Evolutionary conservation across 2,797 vertebrate species (phyloP), one percentile per base, ranked within the genome.

Genomic region (Poeciliopsis turneri): DNA sequence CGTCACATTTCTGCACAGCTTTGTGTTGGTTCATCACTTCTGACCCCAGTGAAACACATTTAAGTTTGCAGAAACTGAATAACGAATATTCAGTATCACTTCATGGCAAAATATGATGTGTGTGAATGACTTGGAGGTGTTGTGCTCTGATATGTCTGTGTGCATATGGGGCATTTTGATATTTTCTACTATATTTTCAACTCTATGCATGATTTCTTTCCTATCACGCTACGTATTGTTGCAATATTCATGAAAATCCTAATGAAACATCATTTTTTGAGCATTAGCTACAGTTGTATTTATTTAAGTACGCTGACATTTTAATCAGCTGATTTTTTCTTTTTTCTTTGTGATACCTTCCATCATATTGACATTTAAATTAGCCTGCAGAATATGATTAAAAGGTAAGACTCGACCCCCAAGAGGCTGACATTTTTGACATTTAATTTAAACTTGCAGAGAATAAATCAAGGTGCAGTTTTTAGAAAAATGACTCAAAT

Each of bases 351-450:
- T n/a, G 68, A 28, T 45, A 28, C 43, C 68, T 70, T 28, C n/a
- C 25, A 70, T 43, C 41, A 45, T 70, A 70, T 25, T 70, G 41
- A 70, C 68, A 45, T 70, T 28, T 70, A 70, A 70, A 70, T 70
- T 70, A 70, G 43, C 41, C 5, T 16, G n/a, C 13, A 46, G n/a
- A 70, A 28, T 9, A 4, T 70, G n/a, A 70, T 45, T 45, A 46
- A 70, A 70, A 70, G n/a, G 43, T 46, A 45, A 70, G 25, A 70
- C 4, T 1, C 6, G 3, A 46, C 41, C 12, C 39, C 23, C n/a
- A 46, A 70, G 68, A 46, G 68, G 5, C 25, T 70, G 68, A 25
- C 43, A 70, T 70, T 70, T 70, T 70, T 70, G 68, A 70, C 68
- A 46, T 70, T 70, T 70, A 46, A 46, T 70, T 70, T 70, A 45